Evolutionary conservation across 2,797 vertebrate species (phyloP), one percentile per base, ranked within the genome.

Genomic region (Momotus momota): DNA sequence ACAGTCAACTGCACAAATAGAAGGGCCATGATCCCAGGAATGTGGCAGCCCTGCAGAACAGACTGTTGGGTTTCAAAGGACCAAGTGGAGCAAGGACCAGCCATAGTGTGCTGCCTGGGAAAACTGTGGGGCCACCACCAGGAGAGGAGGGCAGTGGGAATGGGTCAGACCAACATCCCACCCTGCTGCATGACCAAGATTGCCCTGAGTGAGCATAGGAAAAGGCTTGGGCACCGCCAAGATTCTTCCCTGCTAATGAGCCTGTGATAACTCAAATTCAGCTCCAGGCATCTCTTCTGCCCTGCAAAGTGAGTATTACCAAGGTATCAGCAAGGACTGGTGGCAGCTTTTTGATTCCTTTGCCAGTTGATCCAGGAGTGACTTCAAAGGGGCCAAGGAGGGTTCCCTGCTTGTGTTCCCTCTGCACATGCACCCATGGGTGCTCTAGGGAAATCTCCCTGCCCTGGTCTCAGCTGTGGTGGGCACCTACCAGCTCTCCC

Each of bases 401-500:
- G 1, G 38, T 40, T 74, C 45, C 33, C 33, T 65, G 29, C 18
- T 48, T 72, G 55, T 1, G 1, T 10, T 46, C 20, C 26, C 49
- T 20, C 52, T 66, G 17, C 25, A n/a, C 1, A 0, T 14, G 25
- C 18, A 35, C 21, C 27, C 46, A 8, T 0, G 7, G 29, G 22
- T 61, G 20, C 10, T 38, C 12, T 1, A 2, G 16, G 19, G 13
- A 31, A 5, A 27, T 38, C 1, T 14, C 25, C 52, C 19, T 21
- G 35, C 41, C 25, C 73, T 0, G 0, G 20, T 29, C 43, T 38
- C 1, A 0, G n/a, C 20, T 0, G 0, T 2, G 1, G 29, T 26
- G 29, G 55, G 3, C 23, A 48, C 14, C 38, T 60, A 52, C 6
- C 27, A 33, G 10, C 3, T 57, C 12, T 65, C 31, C 46, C 31